Conservation (phyloP, 2,113 vertebrate genomes). For the Stigmatopora argus region DNA sequence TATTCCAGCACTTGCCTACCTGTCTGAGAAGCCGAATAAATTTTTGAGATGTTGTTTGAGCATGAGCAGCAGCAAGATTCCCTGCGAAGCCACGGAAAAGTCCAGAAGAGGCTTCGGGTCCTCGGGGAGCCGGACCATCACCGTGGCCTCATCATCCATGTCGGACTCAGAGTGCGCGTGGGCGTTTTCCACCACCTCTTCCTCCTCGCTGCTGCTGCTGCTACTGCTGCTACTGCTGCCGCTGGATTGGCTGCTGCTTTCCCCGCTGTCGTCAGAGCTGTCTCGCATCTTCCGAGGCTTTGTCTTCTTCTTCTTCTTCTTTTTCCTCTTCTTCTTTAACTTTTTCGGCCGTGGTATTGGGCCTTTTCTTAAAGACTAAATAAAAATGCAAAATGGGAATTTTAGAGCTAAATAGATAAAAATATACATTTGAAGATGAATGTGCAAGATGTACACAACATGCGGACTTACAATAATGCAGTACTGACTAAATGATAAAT, state of each 20-base stretch:
- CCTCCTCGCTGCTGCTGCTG: conserved; percentile 5
- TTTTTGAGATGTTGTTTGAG: conserved; percentile 98
- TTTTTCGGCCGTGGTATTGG: conserved; percentile 66
- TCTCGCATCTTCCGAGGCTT: conserved; percentile 63
- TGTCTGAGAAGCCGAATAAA: conserved; percentile 96
- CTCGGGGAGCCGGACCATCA: conserved; percentile 88
- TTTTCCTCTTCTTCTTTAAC: conserved; percentile 16
- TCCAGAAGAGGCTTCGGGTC: conserved; percentile 87
- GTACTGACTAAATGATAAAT: too few species aligned
- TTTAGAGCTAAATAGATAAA: too few species aligned
- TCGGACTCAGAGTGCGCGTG: conserved; percentile 76
- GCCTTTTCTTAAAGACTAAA: conserved; percentile 82
- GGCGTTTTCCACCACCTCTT: conserved; percentile 72
- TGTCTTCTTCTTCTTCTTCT: conserved; percentile 47
- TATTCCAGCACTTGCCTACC: conserved; percentile 63
- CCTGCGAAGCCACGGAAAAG: conserved; percentile 95
- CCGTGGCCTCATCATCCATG: conserved; percentile 81
- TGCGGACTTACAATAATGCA: too few species aligned
- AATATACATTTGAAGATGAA: too few species aligned
- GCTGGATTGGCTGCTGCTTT: conserved; percentile 62
- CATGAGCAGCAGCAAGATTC: conserved; percentile 90
- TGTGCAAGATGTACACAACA: too few species aligned
- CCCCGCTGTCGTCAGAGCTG: conserved; percentile 61
- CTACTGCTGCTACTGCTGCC: conserved; percentile 40
- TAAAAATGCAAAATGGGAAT: conserved; percentile 2